Evolutionary conservation across 1,140 invertebrate species (phyloP).

Genomic region (Calosoma granatense): DNA sequence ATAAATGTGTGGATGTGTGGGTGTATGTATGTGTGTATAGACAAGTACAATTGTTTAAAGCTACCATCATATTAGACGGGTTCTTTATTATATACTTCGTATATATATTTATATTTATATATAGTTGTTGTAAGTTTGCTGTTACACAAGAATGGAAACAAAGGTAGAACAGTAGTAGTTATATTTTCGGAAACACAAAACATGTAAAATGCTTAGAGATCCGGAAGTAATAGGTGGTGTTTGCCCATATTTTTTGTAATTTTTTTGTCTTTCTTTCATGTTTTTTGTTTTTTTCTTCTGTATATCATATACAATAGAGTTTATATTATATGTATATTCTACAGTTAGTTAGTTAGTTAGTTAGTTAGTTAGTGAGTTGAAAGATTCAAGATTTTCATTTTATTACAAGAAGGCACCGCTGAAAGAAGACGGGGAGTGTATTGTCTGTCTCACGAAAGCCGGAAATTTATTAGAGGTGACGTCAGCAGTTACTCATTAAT

Average conservation of each 20-base stretch:
- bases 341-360: background rate
- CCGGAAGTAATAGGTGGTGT: slow-evolving; percentile 13
- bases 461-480: slow-evolving; percentile 15
- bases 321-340: too few relatives aligned
- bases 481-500: slow-evolving; percentile 17
- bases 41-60: background rate
- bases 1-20: too few relatives aligned
- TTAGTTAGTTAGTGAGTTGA: background rate
- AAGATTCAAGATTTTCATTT: slow-evolving; percentile 15
- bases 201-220: background rate
- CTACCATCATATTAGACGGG: slow-evolving; percentile 2
- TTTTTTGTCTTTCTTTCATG: slow-evolving; percentile 11
- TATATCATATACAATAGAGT: too few relatives aligned
- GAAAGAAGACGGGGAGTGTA: slow-evolving; percentile 33
- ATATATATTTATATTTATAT: background rate
- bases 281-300: background rate
- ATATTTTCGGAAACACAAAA: background rate
- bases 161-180: background rate
- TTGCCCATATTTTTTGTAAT: slow-evolving; percentile 12
- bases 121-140: background rate
- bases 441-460: slow-evolving; percentile 14
- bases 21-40: too few relatives aligned
- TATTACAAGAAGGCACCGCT: slow-evolving; percentile 35
- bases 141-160: background rate
- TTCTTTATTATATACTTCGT: background rate